Base-by-base conservation (phyloP, 2,113 vertebrate species). In the Riparia riparia region DNA sequence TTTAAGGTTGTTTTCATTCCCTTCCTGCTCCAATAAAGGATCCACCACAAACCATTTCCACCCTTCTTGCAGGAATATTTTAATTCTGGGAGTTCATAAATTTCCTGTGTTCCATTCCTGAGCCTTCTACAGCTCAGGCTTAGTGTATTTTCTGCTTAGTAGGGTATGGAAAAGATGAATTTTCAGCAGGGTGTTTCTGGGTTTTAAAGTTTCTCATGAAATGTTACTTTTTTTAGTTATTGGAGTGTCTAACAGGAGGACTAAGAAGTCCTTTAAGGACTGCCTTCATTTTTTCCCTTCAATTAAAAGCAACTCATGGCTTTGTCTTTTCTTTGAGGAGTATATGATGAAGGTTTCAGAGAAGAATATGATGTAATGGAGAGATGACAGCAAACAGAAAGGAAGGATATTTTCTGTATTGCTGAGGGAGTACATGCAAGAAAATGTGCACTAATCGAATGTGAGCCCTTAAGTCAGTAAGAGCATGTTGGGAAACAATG, bases 41-140 rank as follows among this genome's bases (percentile, higher is more conserved):
- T 85, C 80, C 39, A 92, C 82, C 82, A 57, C 86, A 83, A 92
- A 53, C 76, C 44, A 20, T 71, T 95, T 92, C 86, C 86, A 51
- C 80, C 32, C 42, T 78, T 93, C 76, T 93, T 80, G 51, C 47
- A 71, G 77, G 76, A 95, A 91, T 91, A 76, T 95, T 96, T 93
- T 94, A 83, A 81, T 94, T 86, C 85, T 93, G 68, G 47, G 76
- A 84, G 71, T 71, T 78, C 68, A 89, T 94, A 83, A 91, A 93
- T 96, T 88, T 93, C 54, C 87, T 57, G 15, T 4, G 7, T 91
- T 94, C 54, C 54, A 58, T 69, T 94, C 64, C 71, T 64, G 41
- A 93, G 82, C 49, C 68, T 63, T 90, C 64, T 70, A 60, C 79
- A 88, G 34, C 41, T 86, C 51, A 80, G 76, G 19, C 56, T 92